Conservation (phyloP, 2,888 invertebrate genomes). For the Mactromeris polynyma region DNA sequence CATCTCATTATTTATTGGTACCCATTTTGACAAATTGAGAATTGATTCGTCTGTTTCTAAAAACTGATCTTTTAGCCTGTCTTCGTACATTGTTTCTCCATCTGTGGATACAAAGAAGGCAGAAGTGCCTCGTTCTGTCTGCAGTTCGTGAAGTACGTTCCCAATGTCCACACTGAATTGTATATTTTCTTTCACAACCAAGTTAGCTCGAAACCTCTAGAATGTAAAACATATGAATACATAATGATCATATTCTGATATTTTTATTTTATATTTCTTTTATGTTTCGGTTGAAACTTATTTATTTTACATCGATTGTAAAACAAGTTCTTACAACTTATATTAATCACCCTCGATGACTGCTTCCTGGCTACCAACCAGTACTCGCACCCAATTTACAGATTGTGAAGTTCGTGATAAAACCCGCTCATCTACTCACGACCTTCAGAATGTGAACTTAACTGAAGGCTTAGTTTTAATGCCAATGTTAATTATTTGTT, state of each 20-base stretch:
- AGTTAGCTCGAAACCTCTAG: background rate
- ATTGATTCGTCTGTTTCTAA: conserved; percentile 57
- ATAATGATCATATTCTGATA: background rate
- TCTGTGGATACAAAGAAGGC: conserved; percentile 70
- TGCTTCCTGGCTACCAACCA: too few relatives aligned
- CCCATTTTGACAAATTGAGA: conserved; percentile 54
- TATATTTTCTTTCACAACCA: background rate
- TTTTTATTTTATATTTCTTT: too few relatives aligned
- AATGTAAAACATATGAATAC: background rate
- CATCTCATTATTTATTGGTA: conserved; percentile 35
- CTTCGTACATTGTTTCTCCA: background rate
- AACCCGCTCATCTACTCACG: too few relatives aligned
- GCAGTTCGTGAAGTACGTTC: conserved; percentile 73
- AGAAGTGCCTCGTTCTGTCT: conserved; percentile 79
- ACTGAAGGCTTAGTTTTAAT: conserved; percentile 70
- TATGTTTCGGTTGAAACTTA: too few relatives aligned
- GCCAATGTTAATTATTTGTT: conserved; percentile 69
- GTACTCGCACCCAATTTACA: too few relatives aligned
- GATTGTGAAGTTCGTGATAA: too few relatives aligned
- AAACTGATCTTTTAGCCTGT: conserved; percentile 44
- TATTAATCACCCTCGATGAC: too few relatives aligned
- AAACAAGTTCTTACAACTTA: too few relatives aligned
- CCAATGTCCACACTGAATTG: background rate
- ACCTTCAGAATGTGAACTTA: conserved; percentile 56
- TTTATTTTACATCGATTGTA: too few relatives aligned